Evolutionary conservation across 2,888 invertebrate species (phyloP), one percentile per base, ranked within the genome.

Genomic region (Prostheceraeus crozeri): DNA sequence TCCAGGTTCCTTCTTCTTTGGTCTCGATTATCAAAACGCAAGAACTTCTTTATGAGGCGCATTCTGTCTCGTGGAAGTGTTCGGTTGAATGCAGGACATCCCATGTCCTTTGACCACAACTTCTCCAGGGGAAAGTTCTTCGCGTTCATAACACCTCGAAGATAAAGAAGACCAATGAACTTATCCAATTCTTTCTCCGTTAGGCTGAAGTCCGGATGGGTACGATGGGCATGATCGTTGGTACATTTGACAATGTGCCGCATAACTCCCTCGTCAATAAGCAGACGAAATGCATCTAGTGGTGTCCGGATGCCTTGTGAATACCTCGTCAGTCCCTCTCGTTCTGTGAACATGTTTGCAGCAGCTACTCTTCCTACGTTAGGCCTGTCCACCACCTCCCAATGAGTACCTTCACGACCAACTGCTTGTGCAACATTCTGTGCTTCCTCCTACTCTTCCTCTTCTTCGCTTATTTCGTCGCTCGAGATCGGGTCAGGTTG

Each of bases 291-390:
- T 33, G 33, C 33, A 33, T 33, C 33, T 33, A 33, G n/a, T 33
- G 33, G 33, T 33, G 33, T 33, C 33, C 33, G 33, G 33, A 33
- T 33, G 33, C 33, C 33, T 33, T 33, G 33, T 14, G 14, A 40
- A 40, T 40, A 40, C 40, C 40, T 40, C 40, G n/a, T 40, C 19
- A 40, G 40, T 40, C 40, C 40, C 40, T 14, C n/a, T 40, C 40
- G 40, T 40, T 40, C 6, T 40, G 40, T 40, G 40, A 40, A 40
- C 40, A 40, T 23, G 40, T 40, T 40, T 40, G 19, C 14, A 40
- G 40, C 40, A 40, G 40, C 40, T 23, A n/a, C 40, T 40, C 40
- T 40, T 40, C 40, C 40, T 40, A 40, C n/a, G 40, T 14, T 23
- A 40, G 40, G 40, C 14, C 40, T 40, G 14, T 40, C 40, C 40